These are phyloP conservation scores for Oxygymnocypris stewartii DNA, from an alignment of 2,113 vertebrate genomes.

Conservation along the genomic window DNA sequence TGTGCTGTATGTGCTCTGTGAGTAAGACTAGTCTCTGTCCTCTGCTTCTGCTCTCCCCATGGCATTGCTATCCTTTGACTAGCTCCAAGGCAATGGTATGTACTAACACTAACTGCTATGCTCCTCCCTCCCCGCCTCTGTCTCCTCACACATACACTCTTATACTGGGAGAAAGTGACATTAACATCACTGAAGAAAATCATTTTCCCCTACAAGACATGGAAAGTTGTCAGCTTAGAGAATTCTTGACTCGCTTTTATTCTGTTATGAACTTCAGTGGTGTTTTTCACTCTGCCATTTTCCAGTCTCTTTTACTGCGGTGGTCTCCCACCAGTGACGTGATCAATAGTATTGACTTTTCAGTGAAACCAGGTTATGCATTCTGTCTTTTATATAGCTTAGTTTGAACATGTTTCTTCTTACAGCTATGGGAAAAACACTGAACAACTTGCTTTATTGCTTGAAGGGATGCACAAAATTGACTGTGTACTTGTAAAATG, in stretches of 20 bases:
- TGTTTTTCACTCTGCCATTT: slow-evolving; percentile 39
- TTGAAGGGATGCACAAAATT: not conserved
- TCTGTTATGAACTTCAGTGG: slow-evolving; percentile 1
- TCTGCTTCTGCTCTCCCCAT: slow-evolving; percentile 80
- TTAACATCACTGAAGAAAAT: slow-evolving; percentile 49
- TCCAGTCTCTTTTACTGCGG: not conserved
- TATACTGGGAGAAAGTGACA: slow-evolving; percentile 72
- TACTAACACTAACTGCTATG: slow-evolving; percentile 81
- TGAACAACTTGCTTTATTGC: not conserved
- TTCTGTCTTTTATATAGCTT: not conserved
- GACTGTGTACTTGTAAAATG: too few relatives aligned
- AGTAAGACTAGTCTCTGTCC: slow-evolving; percentile 97
- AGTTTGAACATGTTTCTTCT: not conserved
- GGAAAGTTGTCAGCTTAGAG: not conserved
- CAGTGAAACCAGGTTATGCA: not conserved
- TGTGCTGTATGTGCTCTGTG: slow-evolving; percentile 80
- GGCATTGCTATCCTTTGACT: slow-evolving; percentile 87
- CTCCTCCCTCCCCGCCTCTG: slow-evolving; percentile 65
- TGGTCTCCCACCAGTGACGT: slow-evolving; percentile 14
- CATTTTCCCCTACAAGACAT: not conserved
- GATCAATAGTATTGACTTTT: slow-evolving; percentile 29
- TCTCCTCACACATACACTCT: slow-evolving; percentile 60
- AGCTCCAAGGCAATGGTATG: slow-evolving; percentile 93
- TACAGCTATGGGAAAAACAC: not conserved
- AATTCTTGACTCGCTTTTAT: not conserved